These are phyloP conservation scores for Pelusios castaneus DNA, from an alignment of 2,113 vertebrate species.

Conservation along the genomic window DNA sequence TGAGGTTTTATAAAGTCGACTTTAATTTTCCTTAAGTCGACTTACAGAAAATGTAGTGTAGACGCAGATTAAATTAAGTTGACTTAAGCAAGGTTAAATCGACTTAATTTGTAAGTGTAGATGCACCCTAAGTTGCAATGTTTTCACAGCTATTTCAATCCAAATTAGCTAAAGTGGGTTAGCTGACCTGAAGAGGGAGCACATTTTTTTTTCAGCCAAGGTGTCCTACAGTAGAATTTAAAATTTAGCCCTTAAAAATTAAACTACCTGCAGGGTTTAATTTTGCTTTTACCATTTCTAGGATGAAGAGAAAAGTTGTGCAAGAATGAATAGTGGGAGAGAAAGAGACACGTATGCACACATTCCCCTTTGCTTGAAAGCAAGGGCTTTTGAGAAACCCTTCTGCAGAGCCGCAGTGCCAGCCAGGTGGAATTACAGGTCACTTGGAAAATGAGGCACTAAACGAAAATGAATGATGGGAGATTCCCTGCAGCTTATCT, in stretches of 20 bases:
- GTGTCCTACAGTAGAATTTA: background rate
- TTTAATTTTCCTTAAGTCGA: too few species aligned
- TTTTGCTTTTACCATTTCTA: background rate
- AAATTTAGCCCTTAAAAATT: background rate
- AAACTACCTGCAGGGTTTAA: background rate
- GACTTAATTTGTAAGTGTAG: too few species aligned
- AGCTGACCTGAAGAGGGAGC: background rate
- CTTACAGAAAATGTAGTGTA: too few species aligned
- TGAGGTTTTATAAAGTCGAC: too few species aligned
- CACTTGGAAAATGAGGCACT: background rate
- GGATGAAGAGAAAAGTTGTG: background rate
- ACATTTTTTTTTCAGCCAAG: accelerated
- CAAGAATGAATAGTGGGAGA: background rate
- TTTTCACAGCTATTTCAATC: background rate
- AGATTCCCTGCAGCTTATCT: background rate
- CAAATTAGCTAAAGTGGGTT: background rate
- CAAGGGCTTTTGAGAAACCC: background rate
- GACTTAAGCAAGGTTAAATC: too few species aligned
- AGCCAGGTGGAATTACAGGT: background rate
- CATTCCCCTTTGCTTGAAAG: background rate
- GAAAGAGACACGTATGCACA: accelerated
- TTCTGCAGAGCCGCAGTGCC: accelerated
- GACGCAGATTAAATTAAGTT: too few species aligned
- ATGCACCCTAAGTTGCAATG: too few species aligned
- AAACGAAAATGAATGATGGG: background rate